Conservation (phyloP, 2,888 invertebrate species). For the Standfussiana lucernea region DNA sequence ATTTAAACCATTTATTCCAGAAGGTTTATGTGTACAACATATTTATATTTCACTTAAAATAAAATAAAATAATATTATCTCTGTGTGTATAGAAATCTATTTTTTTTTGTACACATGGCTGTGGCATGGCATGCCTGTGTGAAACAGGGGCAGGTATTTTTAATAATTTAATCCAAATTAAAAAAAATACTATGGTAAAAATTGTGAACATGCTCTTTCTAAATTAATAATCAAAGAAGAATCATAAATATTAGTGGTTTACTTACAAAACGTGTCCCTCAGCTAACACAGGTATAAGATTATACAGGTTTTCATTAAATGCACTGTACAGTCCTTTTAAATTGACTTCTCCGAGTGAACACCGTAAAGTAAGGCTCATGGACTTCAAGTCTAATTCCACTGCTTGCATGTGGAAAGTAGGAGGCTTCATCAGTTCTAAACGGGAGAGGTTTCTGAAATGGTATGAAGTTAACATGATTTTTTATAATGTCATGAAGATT, state of each 20-base stretch:
- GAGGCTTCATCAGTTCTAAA: conserved; percentile 83
- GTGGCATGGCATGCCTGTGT: not conserved
- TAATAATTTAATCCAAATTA: not conserved
- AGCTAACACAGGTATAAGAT: conserved; percentile 86
- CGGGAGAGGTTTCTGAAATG: conserved; percentile 83
- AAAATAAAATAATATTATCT: not conserved
- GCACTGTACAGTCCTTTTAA: conserved; percentile 87
- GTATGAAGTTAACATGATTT: not conserved
- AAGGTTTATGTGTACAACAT: not conserved
- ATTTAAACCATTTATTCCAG: not conserved
- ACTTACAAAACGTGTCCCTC: conserved; percentile 89
- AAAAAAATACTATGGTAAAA: not conserved
- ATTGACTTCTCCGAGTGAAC: conserved; percentile 87
- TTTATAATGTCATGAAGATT: not conserved
- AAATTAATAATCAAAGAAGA: not conserved
- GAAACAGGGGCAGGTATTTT: not conserved
- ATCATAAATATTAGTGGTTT: conserved; percentile 13
- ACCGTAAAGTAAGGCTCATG: conserved; percentile 82
- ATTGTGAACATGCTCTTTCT: not conserved
- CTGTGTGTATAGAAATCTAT: not conserved
- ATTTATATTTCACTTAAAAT: not conserved
- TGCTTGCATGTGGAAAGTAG: conserved; percentile 86
- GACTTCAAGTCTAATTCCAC: conserved; percentile 84
- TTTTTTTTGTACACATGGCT: not conserved
- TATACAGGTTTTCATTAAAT: conserved; percentile 88